Base-by-base conservation (phyloP, 2,888 invertebrate species). In the Oscheius onirici region DNA sequence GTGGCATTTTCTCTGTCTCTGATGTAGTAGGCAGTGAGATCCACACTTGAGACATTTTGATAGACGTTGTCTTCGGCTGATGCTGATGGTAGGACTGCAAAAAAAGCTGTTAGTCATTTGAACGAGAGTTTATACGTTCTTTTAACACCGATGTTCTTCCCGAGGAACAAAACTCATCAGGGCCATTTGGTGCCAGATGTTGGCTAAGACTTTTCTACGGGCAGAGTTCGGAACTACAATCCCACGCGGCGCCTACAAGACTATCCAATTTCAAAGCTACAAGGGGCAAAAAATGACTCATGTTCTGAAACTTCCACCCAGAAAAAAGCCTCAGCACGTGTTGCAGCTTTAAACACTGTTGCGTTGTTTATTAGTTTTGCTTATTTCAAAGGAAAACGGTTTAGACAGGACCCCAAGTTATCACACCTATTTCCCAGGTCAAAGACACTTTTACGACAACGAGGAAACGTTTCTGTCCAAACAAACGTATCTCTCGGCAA, bases 151-250 rank as follows among this genome's bases (percentile, higher is more conserved):
- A 40, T 58, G 40, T 41, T 58, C 1, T 22, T 58, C 22, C 40
- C 58, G 46, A 17, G 20, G 46, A 46, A 1, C 43, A 58, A 43
- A n/a, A 20, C 43, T 58, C 58, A 58, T 17, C 41, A 41, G 22
- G 43, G n/a, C 58, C 58, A 58, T 58, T 58, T 58, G 58, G 24
- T 24, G 63, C 63, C 63, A 63, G 63, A 63, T 63, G 63, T 63
- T 46, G 28, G 20, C 43, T 60, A 43, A 49, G 41, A 58, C 46
- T 49, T 60, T 22, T 60, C 24, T 34, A 34, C 5, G 34, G 34
- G 49, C 63, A 49, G 22, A 34, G 34, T 34, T 34, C 8, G 43
- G 15, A 26, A 41, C 60, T 24, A 24, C 24, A 28, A 63, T 63
- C 63, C 49, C 63, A 63, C 49, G 63, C 17, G 46, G 8, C 41